A percentile compares a stretch with the other conserved stretches of the same genome.
Evolutionary conservation across 2,888 invertebrate genomes (phyloP).

Genomic region (Camptogramma bilineatum): DNA sequence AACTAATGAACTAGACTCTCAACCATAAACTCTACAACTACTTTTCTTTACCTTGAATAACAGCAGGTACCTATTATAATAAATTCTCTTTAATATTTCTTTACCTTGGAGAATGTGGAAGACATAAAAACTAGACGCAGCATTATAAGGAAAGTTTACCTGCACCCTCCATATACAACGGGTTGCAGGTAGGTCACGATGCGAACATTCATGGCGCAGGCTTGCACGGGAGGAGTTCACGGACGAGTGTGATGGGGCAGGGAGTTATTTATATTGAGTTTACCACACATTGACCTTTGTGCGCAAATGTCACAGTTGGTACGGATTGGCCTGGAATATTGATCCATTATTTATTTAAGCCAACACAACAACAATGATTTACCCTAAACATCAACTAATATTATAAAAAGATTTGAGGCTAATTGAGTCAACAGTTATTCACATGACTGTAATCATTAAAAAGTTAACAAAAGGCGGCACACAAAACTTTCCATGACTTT

Average conservation of each 20-base stretch:
- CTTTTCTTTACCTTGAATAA: conserved; percentile 12
- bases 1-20: conserved; percentile 9
- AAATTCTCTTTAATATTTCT: conserved; percentile 6
- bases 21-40: conserved; percentile 9
- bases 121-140: conserved; percentile 18
- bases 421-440: background rate
- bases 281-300: conserved; percentile 25
- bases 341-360: background rate
- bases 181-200: conserved; percentile 11
- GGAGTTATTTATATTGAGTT: background rate
- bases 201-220: conserved; percentile 13
- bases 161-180: conserved; percentile 7
- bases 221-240: background rate
- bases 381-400: background rate
- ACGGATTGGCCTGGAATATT: conserved; percentile 28
- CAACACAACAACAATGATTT: background rate
- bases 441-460: background rate
- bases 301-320: conserved; percentile 25
- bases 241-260: conserved; percentile 1
- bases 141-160: conserved; percentile 13
- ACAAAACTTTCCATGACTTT: conserved; percentile 12
- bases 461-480: conserved; percentile 1
- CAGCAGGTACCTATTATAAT: conserved; percentile 6
- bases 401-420: background rate
- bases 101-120: conserved; percentile 16